Evolutionary conservation across 2,888 invertebrate species (phyloP), one percentile per base, ranked within the genome.

Genomic region (Polydrusus cervinus): DNA sequence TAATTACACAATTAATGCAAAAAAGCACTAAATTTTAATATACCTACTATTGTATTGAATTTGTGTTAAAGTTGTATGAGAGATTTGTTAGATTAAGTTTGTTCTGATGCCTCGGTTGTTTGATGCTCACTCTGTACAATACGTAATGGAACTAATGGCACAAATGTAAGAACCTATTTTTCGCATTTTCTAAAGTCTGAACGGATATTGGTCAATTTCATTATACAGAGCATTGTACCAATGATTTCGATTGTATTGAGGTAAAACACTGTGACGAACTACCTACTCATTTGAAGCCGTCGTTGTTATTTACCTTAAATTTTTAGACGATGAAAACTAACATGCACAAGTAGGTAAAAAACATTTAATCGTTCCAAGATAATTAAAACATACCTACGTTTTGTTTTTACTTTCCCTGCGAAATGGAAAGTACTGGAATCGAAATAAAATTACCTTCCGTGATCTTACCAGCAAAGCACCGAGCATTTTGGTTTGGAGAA

Each of bases 161-260:
- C 55, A 71, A 51, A 61, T 61, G 61, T 61, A 70, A 61, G 70
- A 70, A 57, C 30, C 40, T 30, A 64, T 47, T 61, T 57, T 69
- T 49, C 47, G 13, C 14, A 16, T 62, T 67, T 74, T 70, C 64
- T 62, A 13, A 70, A 74, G 55, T 64, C 40, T 55, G 20, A 69
- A 74, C 69, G 74, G 74, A 74, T 74, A 74, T 74, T 74, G 69
- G 74, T 74, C 70, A 74, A 74, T 70, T 47, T 57, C 49, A 55
- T 49, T 49, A 70, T 70, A 25, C 47, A 18, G 61, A 60, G 70
- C 38, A 70, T 64, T 68, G 61, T 73, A 55, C 71, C 71, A 55
- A 71, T 73, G 49, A 65, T 69, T 70, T 34, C 57, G 30, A 74
- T 74, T 74, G 74, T 74, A 70, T 64, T 68, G 64, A 60, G 69